Evolutionary conservation across 2,888 invertebrate species (phyloP), one percentile per base, ranked within the genome.

Genomic region (Scaeva pyrastri): DNA sequence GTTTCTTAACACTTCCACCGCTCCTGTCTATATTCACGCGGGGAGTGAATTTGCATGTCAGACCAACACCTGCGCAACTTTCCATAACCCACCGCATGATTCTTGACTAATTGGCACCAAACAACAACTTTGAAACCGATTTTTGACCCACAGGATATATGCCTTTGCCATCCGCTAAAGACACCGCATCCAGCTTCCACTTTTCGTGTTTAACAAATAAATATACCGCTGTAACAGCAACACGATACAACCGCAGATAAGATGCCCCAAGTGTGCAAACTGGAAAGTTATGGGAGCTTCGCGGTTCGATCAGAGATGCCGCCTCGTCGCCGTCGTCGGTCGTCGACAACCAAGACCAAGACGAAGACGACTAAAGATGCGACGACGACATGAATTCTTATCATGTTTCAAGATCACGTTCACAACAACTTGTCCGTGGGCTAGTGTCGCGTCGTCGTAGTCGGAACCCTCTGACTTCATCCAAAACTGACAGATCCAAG

Each of bases 141-240:
- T 78, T 84, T 39, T 71, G 79, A 80, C 84, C 84, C 48, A 75
- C 56, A 84, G 45, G 16, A 26, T 55, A 55, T 72, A 72, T 56
- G 14, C 56, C 52, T 70, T 72, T 72, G 16, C 50, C 45, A 52
- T 23, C 70, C 41, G 71, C 68, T 68, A 64, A 81, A 77, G 50
- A 64, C 64, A 56, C 70, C 77, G 77, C 86, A 71, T 50, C 21
- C 78, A 82, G 86, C 77, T 86, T 74, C 77, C 78, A 74, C 66
- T 77, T 77, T 82, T 78, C 81, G 71, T 86, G 81, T 86, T 82
- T 66, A 82, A 81, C 64, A 78, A 86, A 86, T 78, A 82, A 82
- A 86, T 60, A 66, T 74, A 60, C 64, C 73, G 56, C 70, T 70
- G 74, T 77, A 82, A 86, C 77, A 70, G 70, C 77, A 56, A 60